Conservation (phyloP, 2,797 vertebrate species). For the Enteromius radiatus region DNA sequence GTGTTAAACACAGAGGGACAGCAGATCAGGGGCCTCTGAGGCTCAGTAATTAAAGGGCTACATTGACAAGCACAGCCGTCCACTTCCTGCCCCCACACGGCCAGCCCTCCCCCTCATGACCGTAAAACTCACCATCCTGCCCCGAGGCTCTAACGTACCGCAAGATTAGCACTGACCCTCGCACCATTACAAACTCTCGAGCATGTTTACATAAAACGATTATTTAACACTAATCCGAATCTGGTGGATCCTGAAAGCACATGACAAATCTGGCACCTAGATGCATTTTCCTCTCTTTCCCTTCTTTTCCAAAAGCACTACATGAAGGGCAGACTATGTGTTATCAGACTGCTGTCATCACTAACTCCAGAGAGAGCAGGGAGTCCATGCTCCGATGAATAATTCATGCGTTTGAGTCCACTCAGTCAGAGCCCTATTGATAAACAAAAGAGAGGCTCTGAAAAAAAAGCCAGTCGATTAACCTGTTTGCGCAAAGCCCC, state of each 20-base stretch:
- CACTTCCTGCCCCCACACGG: conserved; percentile 77
- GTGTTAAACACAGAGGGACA: conserved; percentile 43
- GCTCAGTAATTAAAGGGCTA: conserved; percentile 82
- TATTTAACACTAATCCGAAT: conserved; percentile 3
- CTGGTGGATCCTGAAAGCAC: conserved; percentile 18
- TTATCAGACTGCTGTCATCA: conserved; percentile 91
- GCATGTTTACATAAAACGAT: conserved; percentile 11
- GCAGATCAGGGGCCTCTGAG: conserved; percentile 76
- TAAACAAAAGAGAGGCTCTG: conserved; percentile 86
- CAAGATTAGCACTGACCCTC: conserved; percentile 10
- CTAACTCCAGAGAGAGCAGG: conserved; percentile 80
- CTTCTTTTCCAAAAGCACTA: conserved; percentile 28
- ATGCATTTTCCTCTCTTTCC: conserved; percentile 36
- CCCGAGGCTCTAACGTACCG: conserved; percentile 43
- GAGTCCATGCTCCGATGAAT: conserved; percentile 83
- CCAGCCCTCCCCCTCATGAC: conserved; percentile 29
- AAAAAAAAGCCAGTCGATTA: conserved; percentile 85
- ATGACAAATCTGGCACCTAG: conserved; percentile 25
- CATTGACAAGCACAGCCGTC: conserved; percentile 79
- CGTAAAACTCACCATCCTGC: conserved; percentile 39
- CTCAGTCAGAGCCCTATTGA: conserved; percentile 83
- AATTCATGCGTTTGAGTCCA: conserved; percentile 83
- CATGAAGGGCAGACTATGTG: conserved; percentile 74
- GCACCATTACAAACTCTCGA: conserved; percentile 2
- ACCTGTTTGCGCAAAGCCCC: conserved; percentile 84